Evolutionary conservation across 53 echinoderm and acorn worm genomes (phyloP).

Genomic region (Crossaster papposus): DNA sequence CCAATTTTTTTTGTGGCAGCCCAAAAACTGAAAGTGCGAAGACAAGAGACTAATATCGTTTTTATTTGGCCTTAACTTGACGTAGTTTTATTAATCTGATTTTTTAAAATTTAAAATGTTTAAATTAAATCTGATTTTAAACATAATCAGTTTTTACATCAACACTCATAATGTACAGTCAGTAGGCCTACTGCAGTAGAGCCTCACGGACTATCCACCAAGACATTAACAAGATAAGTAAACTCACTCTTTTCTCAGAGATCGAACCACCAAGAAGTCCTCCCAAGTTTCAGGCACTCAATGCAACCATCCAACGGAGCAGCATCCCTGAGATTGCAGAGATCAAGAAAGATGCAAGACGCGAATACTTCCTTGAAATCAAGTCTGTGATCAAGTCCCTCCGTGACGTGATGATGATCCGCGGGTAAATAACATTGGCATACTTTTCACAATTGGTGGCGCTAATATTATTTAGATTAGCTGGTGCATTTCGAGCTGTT

Average conservation of each 20-base stretch:
- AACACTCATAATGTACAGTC: background rate
- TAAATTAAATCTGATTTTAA: too few species aligned
- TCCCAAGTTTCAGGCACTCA: slow-evolving; percentile 25
- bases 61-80: too few species aligned
- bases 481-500: background rate
- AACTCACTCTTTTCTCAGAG: background rate
- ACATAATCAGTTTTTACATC: too few species aligned
- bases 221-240: background rate
- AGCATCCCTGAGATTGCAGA: slow-evolving; percentile 14
- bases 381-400: background rate
- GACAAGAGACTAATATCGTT: too few species aligned
- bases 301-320: background rate
- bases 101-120: too few species aligned
- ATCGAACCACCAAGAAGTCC: background rate
- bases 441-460: slow-evolving; percentile 3
- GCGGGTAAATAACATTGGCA: slow-evolving; percentile 41
- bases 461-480: background rate
- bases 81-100: too few species aligned
- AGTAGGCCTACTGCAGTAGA: background rate
- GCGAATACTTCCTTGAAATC: background rate
- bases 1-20: too few species aligned
- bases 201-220: background rate
- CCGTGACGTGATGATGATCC: background rate
- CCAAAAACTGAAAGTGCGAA: too few species aligned
- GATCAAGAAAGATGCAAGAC: slow-evolving; percentile 37